phyloP scores from a whole-genome alignment of 2,888 invertebrate species.

The Ptilodon capucinus region DNA sequence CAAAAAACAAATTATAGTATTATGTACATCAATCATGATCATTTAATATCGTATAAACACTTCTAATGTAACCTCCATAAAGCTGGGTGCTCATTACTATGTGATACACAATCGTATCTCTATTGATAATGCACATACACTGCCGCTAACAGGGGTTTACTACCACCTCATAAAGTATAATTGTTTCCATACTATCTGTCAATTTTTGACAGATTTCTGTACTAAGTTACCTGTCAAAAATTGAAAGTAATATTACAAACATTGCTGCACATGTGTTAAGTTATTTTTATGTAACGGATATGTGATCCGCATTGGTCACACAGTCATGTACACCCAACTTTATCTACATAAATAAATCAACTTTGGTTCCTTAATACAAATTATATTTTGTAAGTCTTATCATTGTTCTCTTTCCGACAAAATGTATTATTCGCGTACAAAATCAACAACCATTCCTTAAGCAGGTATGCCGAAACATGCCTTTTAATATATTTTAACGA shows the following conservation, averaged over 20 bases:
- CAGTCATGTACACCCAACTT: not conserved
- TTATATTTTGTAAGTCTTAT: not conserved
- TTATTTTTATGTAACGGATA: no score
- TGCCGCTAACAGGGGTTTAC: no score
- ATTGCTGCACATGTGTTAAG: no score
- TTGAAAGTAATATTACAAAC: no score
- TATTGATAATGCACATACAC: not conserved
- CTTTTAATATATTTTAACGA: no score
- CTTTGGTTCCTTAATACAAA: not conserved
- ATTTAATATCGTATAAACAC: constrained; percentile 33
- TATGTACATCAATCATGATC: constrained; percentile 49
- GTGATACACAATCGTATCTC: not conserved
- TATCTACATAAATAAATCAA: not conserved
- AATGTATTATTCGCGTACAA: not conserved
- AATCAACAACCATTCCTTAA: no score
- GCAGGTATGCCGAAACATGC: no score
- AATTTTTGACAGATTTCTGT: no score
- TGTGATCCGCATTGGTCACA: not conserved
- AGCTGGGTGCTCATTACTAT: constrained; percentile 18
- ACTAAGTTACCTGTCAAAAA: no score
- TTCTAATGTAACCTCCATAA: constrained; percentile 26
- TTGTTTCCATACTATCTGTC: no score
- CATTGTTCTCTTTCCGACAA: not conserved
- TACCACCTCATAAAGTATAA: no score
- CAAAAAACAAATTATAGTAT: constrained; percentile 43